Evolutionary conservation across 2,888 invertebrate genomes (phyloP).

Genomic region (Stenurella melanura): DNA sequence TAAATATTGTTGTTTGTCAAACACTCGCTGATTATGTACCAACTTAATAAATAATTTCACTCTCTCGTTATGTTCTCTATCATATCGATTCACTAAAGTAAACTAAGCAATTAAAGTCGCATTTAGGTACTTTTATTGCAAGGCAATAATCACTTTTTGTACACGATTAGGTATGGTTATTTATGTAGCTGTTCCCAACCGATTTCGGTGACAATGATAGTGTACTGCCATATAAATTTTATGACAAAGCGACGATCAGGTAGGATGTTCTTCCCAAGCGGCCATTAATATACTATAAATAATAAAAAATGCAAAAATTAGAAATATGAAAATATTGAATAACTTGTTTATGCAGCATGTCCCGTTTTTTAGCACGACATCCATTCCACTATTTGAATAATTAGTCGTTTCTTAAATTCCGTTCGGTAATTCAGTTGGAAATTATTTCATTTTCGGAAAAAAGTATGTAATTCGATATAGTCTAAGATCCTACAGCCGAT

Average conservation of each 20-base stretch:
- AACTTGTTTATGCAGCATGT: too few species aligned
- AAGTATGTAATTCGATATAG: too few species aligned
- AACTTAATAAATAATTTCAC: constrained; percentile 65
- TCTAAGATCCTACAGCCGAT: too few species aligned
- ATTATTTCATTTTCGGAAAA: too few species aligned
- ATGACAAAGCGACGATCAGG: not conserved
- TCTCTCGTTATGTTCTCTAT: constrained; percentile 51
- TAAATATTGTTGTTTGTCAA: constrained; percentile 72
- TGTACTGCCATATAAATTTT: not conserved
- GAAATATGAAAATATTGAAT: too few species aligned
- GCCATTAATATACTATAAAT: too few species aligned
- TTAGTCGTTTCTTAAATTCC: too few species aligned
- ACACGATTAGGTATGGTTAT: not conserved
- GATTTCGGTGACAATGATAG: not conserved
- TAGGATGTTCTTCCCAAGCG: not conserved
- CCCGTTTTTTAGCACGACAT: too few species aligned
- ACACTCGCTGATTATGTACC: constrained; percentile 67
- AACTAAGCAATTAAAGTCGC: constrained; percentile 48
- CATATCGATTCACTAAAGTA: constrained; percentile 45
- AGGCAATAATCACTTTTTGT: constrained; percentile 37
- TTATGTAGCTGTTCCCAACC: not conserved
- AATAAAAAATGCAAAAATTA: not conserved
- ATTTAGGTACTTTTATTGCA: constrained; percentile 44
- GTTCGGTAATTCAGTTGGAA: too few species aligned
- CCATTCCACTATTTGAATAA: too few species aligned